A percentile compares a stretch with the other conserved stretches of the same genome.
These are phyloP conservation scores for Lateolabrax maculatus DNA, from an alignment of 2,797 vertebrate genomes.

Conservation along the genomic window DNA sequence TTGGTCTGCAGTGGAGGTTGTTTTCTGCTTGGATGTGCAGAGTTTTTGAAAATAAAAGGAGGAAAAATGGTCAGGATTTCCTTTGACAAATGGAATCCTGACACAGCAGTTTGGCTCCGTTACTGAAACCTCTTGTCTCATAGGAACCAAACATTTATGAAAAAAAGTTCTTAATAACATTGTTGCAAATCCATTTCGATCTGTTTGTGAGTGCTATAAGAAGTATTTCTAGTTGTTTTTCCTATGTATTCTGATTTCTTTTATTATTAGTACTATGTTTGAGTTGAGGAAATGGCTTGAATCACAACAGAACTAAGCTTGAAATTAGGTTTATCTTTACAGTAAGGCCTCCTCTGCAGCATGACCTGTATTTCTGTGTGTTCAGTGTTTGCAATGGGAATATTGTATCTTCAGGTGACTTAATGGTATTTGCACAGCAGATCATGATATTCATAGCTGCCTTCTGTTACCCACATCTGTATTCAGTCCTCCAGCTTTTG, in stretches of 20 bases:
- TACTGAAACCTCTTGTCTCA: conserved; percentile 7
- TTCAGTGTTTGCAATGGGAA: background rate
- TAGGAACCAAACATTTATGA: background rate
- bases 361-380: conserved; percentile 7
- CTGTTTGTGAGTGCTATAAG: background rate
- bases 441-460: conserved; percentile 8
- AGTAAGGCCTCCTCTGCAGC: conserved; percentile 1
- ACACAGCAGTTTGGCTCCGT: conserved; percentile 29
- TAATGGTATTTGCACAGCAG: conserved; percentile 14
- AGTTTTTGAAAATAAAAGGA: conserved; percentile 33
- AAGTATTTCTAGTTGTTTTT: background rate
- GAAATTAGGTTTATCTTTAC: background rate
- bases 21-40: conserved; percentile 63
- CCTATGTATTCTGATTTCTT: background rate
- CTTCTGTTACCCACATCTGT: conserved; percentile 45
- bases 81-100: conserved; percentile 56
- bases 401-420: conserved; percentile 7
- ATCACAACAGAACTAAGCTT: background rate
- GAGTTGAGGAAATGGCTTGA: conserved; percentile 2
- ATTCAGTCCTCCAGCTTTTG: conserved; percentile 37
- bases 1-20: conserved; percentile 3
- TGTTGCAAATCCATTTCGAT: background rate
- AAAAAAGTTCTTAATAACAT: background rate
- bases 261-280: background rate
- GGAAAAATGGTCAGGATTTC: conserved; percentile 60